phyloP scores from a whole-genome alignment of 2,888 invertebrate species.

The Polyploca ridens region DNA sequence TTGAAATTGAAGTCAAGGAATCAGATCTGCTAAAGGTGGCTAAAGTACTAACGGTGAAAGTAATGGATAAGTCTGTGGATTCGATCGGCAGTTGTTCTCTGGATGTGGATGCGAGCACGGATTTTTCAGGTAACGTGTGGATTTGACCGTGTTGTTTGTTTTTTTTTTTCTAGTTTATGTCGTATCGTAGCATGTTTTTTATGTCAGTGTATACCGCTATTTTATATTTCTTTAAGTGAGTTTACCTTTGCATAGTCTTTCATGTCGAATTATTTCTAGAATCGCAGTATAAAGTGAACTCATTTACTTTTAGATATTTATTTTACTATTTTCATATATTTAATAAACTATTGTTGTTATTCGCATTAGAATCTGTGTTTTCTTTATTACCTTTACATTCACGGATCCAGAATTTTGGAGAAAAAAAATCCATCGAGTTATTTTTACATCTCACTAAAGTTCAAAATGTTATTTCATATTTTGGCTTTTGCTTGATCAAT shows the following conservation, averaged over 20 bases:
- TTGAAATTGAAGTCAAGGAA: slow-evolving; percentile 78
- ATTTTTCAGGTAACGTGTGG: slow-evolving; percentile 87
- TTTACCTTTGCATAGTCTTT: background rate
- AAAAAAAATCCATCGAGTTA: too few species aligned
- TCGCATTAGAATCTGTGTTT: slow-evolving; percentile 41
- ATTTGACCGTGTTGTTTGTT: slow-evolving; percentile 32
- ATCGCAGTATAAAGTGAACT: slow-evolving; percentile 20
- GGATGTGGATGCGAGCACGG: slow-evolving; percentile 91
- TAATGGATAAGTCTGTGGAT: slow-evolving; percentile 91
- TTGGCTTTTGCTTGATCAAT: too few species aligned
- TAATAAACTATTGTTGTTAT: slow-evolving; percentile 42
- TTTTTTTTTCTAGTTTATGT: slow-evolving; percentile 44
- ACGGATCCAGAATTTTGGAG: background rate
- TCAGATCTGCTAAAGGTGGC: slow-evolving; percentile 67
- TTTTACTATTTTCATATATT: slow-evolving; percentile 25
- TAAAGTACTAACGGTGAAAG: slow-evolving; percentile 77
- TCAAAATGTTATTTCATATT: too few species aligned
- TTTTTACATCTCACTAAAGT: too few species aligned
- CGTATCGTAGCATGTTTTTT: slow-evolving; percentile 20
- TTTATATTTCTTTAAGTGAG: slow-evolving; percentile 5
- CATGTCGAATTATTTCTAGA: slow-evolving; percentile 14
- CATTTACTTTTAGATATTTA: slow-evolving; percentile 19
- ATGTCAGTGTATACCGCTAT: background rate
- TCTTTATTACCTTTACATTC: slow-evolving; percentile 28
- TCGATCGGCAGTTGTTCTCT: slow-evolving; percentile 94